Base-by-base conservation (phyloP, 2,888 invertebrate genomes). In the Cheilosia pagana region DNA sequence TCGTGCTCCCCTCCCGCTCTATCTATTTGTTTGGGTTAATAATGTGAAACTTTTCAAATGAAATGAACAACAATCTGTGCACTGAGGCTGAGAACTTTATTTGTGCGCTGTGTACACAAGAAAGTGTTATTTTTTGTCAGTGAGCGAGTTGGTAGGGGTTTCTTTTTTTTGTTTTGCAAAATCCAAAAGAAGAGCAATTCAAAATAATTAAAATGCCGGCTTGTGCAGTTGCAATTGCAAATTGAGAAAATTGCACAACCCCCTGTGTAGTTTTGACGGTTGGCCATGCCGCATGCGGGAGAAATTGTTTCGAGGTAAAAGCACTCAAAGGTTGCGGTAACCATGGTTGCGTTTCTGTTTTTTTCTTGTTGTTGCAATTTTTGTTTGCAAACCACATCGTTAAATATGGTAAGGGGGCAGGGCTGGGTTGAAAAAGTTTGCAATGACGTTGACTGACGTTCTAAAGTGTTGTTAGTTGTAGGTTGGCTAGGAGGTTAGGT, bases 131-230 rank as follows among this genome's bases (percentile, higher is more conserved):
- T 39, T 48, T 67, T 31, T 45, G 41, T 19, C 14, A 28, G 59
- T 31, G 63, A 81, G 71, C 62, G 67, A 68, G 68, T 28, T 28
- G 6, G 19, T 19, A 21, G 6, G 1, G 43, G n/a, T n/a, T n/a
- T n/a, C n/a, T n/a, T n/a, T 45, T 65, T 48, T 65, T 67, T 41
- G 39, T 50, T n/a, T n/a, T n/a, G n/a, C 60, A 45, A 82, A 82
- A 62, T 52, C 45, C 19, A 57, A 53, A 62, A 72, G 77, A 78
- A 82, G 77, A 74, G 72, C 82, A 82, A 82, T 82, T 82, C 43
- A 68, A 82, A 77, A 78, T 83, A 77, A 83, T 83, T 78, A 83
- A 83, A 83, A 78, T 75, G 82, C 74, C 82, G 78, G 74, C 62
- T 63, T 63, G 60, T 35, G 35, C 35, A 35, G 62, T 16, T 16